Evolutionary conservation across 2,113 vertebrate species (phyloP).

Genomic region (Sinosuthora webbiana): DNA sequence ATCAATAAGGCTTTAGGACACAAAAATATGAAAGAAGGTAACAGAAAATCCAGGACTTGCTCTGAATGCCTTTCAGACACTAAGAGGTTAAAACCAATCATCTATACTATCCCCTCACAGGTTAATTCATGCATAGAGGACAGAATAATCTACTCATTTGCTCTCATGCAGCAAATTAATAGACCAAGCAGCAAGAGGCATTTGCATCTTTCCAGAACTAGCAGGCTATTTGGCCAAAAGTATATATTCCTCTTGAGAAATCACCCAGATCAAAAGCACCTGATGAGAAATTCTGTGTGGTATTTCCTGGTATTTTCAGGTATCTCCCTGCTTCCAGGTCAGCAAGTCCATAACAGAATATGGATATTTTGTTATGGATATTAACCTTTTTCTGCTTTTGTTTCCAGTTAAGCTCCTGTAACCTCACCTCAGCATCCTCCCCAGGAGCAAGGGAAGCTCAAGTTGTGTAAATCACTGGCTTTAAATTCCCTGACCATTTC

Average conservation of each 20-base stretch:
- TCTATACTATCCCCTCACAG: background rate
- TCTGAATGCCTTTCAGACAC: background rate
- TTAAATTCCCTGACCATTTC: background rate
- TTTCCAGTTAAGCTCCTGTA: background rate
- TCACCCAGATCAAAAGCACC: background rate
- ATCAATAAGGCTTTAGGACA: background rate
- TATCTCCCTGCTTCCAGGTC: background rate
- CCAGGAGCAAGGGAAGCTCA: background rate
- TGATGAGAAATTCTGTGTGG: background rate
- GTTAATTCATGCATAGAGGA: slow-evolving; percentile 1
- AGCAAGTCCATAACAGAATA: background rate
- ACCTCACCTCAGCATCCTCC: background rate
- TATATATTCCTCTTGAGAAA: background rate
- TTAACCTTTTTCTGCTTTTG: background rate
- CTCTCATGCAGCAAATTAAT: slow-evolving; percentile 25
- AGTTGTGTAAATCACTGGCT: fast-evolving
- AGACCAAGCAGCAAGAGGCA: background rate
- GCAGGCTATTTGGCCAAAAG: background rate
- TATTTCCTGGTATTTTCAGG: background rate
- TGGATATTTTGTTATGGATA: too few relatives aligned
- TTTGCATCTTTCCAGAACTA: background rate
- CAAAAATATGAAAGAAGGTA: background rate
- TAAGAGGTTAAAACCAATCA: background rate
- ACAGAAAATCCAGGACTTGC: background rate
- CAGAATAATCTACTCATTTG: background rate